phyloP scores from a whole-genome alignment of 2,888 invertebrate genomes.

The Venusia cambrica region DNA sequence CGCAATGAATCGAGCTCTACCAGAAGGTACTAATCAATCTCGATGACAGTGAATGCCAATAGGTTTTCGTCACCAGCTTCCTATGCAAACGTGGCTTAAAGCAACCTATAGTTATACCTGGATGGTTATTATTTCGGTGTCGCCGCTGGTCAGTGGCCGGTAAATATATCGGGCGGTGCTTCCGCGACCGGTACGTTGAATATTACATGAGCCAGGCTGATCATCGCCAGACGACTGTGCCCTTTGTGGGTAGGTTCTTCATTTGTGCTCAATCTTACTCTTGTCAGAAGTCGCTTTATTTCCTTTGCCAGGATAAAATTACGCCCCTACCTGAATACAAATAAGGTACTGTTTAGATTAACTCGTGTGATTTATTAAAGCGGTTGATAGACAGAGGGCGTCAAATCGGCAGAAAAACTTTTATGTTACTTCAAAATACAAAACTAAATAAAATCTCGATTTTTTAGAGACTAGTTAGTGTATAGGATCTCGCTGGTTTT shows the following conservation, averaged over 20 bases:
- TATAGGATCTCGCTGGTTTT: too few relatives aligned
- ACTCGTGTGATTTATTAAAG: constrained; percentile 27
- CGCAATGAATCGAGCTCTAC: too few relatives aligned
- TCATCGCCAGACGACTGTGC: constrained; percentile 45
- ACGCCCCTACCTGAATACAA: constrained; percentile 29
- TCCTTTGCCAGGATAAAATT: constrained; percentile 30
- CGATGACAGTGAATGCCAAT: not conserved
- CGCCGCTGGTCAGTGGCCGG: constrained; percentile 48
- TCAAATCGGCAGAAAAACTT: too few relatives aligned
- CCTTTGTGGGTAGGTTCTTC: constrained; percentile 53
- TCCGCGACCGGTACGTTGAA: constrained; percentile 53
- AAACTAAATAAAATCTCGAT: too few relatives aligned
- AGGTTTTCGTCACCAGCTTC: too few relatives aligned
- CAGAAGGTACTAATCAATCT: too few relatives aligned
- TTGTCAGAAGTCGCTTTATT: constrained; percentile 39
- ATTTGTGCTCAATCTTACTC: constrained; percentile 52
- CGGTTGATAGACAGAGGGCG: too few relatives aligned
- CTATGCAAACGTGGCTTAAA: not conserved
- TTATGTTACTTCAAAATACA: too few relatives aligned
- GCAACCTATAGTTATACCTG: constrained; percentile 3
- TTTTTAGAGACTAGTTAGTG: too few relatives aligned
- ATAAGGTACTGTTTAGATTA: constrained; percentile 31
- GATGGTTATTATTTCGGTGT: constrained; percentile 49
- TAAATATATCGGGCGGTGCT: constrained; percentile 55
- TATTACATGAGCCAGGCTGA: constrained; percentile 61